These are phyloP conservation scores for Zaprionus davidi DNA, from an alignment of 1,140 invertebrate genomes.

Conservation along the genomic window DNA sequence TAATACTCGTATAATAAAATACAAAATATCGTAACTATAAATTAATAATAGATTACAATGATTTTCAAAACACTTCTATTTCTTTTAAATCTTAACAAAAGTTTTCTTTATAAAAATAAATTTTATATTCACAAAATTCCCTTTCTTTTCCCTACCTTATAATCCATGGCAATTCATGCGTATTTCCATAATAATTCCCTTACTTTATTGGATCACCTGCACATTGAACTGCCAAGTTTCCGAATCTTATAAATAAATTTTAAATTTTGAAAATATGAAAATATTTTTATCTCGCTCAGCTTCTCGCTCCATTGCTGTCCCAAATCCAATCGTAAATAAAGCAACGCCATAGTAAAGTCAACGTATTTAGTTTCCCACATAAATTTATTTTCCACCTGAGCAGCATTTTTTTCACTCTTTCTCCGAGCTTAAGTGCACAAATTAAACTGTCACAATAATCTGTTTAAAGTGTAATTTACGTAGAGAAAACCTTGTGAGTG, in stretches of 20 bases:
- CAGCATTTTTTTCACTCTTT: background rate
- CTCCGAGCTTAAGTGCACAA: background rate
- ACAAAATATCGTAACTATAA: background rate
- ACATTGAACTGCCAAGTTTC: background rate
- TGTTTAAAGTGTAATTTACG: background rate
- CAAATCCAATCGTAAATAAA: background rate
- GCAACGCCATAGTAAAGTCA: background rate
- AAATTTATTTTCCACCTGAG: background rate
- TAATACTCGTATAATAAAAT: too few relatives aligned
- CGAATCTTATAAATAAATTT: background rate
- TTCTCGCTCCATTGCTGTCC: background rate
- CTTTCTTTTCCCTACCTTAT: background rate
- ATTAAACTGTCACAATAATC: slow-evolving; percentile 22
- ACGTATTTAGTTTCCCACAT: background rate
- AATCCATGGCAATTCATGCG: too few relatives aligned
- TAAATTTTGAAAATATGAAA: background rate
- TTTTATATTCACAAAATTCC: background rate
- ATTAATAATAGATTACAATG: background rate
- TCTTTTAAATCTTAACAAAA: background rate
- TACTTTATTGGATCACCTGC: background rate
- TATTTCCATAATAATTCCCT: background rate
- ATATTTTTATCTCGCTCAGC: background rate
- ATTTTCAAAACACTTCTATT: background rate
- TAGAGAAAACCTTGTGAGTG: background rate
- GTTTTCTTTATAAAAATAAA: background rate